Percentiles rank a stretch among this genome's conserved stretches.
phyloP scores from a whole-genome alignment of 1,140 invertebrate genomes.

The Drosophila pachea region DNA sequence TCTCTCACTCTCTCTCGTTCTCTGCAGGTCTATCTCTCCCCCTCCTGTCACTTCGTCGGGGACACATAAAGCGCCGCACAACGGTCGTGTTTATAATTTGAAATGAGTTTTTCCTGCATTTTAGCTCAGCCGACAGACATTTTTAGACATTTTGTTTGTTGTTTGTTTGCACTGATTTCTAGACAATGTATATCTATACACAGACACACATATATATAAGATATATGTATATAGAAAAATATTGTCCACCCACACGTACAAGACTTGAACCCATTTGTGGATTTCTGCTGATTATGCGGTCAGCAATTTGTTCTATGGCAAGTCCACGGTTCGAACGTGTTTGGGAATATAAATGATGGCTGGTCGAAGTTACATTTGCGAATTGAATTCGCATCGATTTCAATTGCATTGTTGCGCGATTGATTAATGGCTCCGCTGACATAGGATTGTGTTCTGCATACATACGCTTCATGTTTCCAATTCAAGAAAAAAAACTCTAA shows the following conservation, averaged over 20 bases:
- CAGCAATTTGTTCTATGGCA: conserved; percentile 40
- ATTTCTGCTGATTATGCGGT: conserved; percentile 35
- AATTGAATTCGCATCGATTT: conserved; percentile 24
- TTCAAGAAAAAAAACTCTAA: conserved; percentile 1
- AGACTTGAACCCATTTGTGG: not conserved
- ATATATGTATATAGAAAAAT: not conserved
- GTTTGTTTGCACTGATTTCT: conserved; percentile 38
- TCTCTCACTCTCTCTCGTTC: not conserved
- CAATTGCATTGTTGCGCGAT: conserved; percentile 21
- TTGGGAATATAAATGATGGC: conserved; percentile 23
- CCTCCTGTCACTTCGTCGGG: conserved; percentile 7
- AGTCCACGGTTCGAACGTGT: conserved; percentile 14
- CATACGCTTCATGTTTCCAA: conserved; percentile 2
- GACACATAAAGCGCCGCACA: conserved; percentile 45
- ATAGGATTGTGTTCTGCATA: conserved; percentile 1
- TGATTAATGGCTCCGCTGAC: conserved; percentile 34
- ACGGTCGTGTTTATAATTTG: conserved; percentile 66
- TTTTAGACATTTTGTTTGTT: conserved; percentile 50
- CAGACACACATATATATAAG: not conserved
- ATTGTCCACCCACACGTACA: not conserved
- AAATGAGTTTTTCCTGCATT: conserved; percentile 71
- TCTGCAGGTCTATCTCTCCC: not conserved
- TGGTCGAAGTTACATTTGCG: conserved; percentile 1
- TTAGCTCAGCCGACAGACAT: conserved; percentile 45
- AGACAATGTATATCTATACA: conserved; percentile 33